Base-by-base conservation (phyloP, 92 coral and sea anemone species). In the Metridium senile region DNA sequence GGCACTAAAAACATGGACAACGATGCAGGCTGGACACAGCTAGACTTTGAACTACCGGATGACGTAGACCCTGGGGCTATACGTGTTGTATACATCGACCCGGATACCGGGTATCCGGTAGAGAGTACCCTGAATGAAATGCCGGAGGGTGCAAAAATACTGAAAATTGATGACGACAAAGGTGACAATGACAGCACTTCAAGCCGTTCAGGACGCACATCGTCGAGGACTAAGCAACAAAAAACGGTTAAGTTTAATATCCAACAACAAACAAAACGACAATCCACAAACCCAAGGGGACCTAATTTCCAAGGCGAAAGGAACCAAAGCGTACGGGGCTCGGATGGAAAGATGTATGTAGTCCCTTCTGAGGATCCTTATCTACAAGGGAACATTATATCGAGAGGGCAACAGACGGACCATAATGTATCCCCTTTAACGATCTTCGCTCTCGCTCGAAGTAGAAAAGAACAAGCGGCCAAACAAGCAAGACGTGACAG, bases 381-480 rank as follows among this genome's bases (percentile, higher is more conserved):
- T 26, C 69, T 80, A 26, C 91, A 78, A 18, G 82, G 70, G 25
- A 86, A 62, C 70, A 70, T 89, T 29, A 75, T 82, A 19, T 53
- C 79, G 0, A 81, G 73, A 75, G 64, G 46, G 11, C 72, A 83
- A n/a, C 39, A 58, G 29, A 68, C 59, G 47, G 62, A 74, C 54
- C 16, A 35, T 17, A 83, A 75, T 68, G 82, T 91, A 19, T 89
- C 97, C 21, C 91, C 97, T 1, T 45, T 91, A 77, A 82, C 97
- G 33, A 91, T 91, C 47, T 91, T 91, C 66, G 93, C 97, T 23
- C 80, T 91, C 1, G 97, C 97, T 23, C 81, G 85, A 34, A 88
- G 63, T 68, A 82, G 93, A 65, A 87, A 79, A 25, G 87, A 91
- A 54, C 81, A 82, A n/a, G 68, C 63, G 0, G 80, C 54, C 23